Base-by-base conservation (phyloP, 2,797 vertebrate genomes). In the Lycodopsis pacificus region DNA sequence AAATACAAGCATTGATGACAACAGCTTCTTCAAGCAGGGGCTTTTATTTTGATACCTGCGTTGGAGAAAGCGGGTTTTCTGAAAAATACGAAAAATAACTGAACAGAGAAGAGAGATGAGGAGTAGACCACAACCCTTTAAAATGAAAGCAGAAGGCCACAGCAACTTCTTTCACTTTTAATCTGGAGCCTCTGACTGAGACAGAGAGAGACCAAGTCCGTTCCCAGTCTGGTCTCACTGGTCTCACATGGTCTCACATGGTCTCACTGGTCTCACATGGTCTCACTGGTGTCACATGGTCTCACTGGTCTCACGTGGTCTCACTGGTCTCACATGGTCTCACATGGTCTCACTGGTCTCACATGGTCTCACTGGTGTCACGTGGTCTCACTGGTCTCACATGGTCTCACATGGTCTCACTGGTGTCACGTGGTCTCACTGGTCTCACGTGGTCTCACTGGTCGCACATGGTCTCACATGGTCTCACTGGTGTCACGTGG, bases 81-180 rank as follows among this genome's bases (percentile, higher is more conserved):
- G 7, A 49, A 20, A 49, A 49, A 49, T 1, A 4, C 0, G 10
- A 14, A 12, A 12, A 53, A 13, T 0, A 13, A 22, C 20, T 1
- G 46, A 3, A 48, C 19, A 9, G 6, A 30, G 53, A 17, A 56
- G 17, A 17, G 54, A 56, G 27, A 27, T 32, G 25, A 56, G 25
- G 54, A 30, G 25, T 3, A 15, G 27, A 56, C 51, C 51, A 2
- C 4, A 5, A 9, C n/a, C 25, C 11, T 71, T 51, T 44, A 75
- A 49, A 75, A 51, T 74, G 40, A 75, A 67, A 66, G 48, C 19
- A n/a, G 48, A 49, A 20, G 20, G 20, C 19, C 9, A 22, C 22
- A 40, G 48, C 6, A 27, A 46, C 12, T 44, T 36, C 25, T 53
- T 17, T 14, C 17, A 8, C 64, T 49, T 71, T 67, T 58, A 63